These are phyloP conservation scores for Hoplias malabaricus DNA, from an alignment of 2,113 vertebrate species.

Conservation along the genomic window DNA sequence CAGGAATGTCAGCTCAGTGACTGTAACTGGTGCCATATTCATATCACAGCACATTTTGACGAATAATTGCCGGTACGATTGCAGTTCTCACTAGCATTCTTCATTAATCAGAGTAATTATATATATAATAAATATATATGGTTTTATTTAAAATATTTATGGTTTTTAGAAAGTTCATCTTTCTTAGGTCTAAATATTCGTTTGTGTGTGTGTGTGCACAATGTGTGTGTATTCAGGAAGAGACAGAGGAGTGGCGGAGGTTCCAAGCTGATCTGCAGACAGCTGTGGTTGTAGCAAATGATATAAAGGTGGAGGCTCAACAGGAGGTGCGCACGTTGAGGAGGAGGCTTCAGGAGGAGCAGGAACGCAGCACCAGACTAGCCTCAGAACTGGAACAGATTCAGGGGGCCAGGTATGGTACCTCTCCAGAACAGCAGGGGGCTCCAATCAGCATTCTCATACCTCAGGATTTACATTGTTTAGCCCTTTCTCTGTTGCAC, in stretches of 20 bases:
- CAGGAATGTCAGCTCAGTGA: neutral
- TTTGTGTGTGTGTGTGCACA: neutral
- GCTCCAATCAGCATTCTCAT: neutral
- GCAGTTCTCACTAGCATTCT: neutral
- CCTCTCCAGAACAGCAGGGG: constrained; percentile 30
- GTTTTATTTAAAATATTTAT: too few relatives aligned
- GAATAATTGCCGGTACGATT: neutral
- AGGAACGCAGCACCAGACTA: constrained; percentile 82
- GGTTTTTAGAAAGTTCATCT: neutral
- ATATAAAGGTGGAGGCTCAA: constrained; percentile 97
- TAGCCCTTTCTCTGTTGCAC: neutral
- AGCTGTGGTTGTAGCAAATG: constrained; percentile 94
- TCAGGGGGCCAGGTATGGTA: constrained; percentile 82
- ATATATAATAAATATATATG: constrained; percentile 7
- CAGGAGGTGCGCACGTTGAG: constrained; percentile 88
- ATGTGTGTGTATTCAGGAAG: constrained; percentile 78
- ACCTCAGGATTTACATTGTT: neutral
- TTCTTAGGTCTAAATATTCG: neutral
- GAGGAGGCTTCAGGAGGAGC: constrained; percentile 89
- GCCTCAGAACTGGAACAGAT: constrained; percentile 85
- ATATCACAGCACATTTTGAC: neutral
- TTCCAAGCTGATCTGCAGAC: constrained; percentile 98
- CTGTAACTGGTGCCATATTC: neutral
- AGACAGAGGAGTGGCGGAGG: constrained; percentile 90
- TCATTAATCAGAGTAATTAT: neutral